Conservation (phyloP, 2,888 invertebrate genomes). For the Leucophora obtusa region DNA sequence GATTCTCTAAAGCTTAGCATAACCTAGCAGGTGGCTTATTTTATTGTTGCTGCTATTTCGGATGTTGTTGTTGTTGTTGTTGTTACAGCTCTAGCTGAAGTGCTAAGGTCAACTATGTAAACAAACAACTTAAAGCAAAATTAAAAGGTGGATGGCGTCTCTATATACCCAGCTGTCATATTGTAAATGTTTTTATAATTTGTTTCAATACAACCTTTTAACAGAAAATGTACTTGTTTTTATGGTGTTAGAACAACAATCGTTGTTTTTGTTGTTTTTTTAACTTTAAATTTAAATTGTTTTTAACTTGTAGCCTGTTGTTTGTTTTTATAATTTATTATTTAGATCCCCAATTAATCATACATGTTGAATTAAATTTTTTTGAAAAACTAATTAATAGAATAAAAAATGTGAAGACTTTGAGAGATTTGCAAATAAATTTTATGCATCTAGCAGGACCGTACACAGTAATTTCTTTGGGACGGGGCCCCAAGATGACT, state of each 20-base stretch:
- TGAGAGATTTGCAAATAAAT: neutral
- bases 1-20: slow-evolving; percentile 1
- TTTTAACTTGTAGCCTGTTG: neutral
- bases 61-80: neutral
- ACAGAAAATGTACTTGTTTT: neutral
- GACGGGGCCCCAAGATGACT: too few relatives aligned
- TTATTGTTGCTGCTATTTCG: neutral
- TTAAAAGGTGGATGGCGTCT: neutral
- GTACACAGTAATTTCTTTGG: too few relatives aligned
- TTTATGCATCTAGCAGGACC: too few relatives aligned
- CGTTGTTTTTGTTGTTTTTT: neutral
- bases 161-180: neutral
- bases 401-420: neutral
- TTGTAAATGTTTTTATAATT: slow-evolving; percentile 3
- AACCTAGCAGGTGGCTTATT: slow-evolving; percentile 1
- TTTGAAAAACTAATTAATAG: neutral
- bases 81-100: neutral
- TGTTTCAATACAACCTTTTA: neutral
- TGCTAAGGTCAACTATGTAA: neutral
- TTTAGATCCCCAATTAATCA: neutral
- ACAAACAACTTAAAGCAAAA: neutral
- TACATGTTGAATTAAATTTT: neutral
- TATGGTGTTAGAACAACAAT: neutral
- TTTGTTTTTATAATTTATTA: too few relatives aligned
- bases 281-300: neutral